Base-by-base conservation (phyloP, 2,888 invertebrate species). In the Eucera pruinosa region DNA sequence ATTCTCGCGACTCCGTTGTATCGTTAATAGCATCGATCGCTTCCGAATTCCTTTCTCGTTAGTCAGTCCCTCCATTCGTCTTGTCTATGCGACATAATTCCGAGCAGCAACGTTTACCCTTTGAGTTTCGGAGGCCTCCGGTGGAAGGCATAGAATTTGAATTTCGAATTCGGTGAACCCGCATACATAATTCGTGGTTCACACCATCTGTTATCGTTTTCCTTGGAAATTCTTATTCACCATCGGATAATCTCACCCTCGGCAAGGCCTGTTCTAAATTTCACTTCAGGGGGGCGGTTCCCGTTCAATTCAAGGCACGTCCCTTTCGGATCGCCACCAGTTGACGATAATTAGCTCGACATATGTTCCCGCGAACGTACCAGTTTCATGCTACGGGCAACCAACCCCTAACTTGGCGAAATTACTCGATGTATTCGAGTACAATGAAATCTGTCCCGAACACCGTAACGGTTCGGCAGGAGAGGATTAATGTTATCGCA, bases 311-410 rank as follows among this genome's bases (percentile, higher is more conserved):
- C 57, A 18, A 5, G 27, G 33, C 36, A 33, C 68, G 54, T 55
- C 41, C 58, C 52, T 47, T 4, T 18, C 6, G 39, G 65, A 47
- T 58, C 13, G 54, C 18, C 27, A 45, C 50, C 50, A 18, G 27
- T 50, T 20, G 30, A 25, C 30, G 9, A 5, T 71, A 80, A 81
- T 81, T 81, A 61, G 20, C 6, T 36, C 20, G 43, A 78, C 80
- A 81, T 81, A 80, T 81, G 80, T 47, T 65, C 36, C 39, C 20
- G 52, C n/a, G 43, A 27, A 71, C 70, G 43, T n/a, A 39, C n/a
- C 23, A n/a, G 15, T 15, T 20, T 57, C 33, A 7, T 20, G 52
- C 4, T 30, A 6, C 25, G 9, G 15, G n/a, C n/a, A n/a, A n/a
- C n/a, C 11, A 50, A 30, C 62, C 67, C 41, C 25, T 45, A 33